Conservation (phyloP, 1,140 invertebrate species). For the Leucophenga varia region DNA sequence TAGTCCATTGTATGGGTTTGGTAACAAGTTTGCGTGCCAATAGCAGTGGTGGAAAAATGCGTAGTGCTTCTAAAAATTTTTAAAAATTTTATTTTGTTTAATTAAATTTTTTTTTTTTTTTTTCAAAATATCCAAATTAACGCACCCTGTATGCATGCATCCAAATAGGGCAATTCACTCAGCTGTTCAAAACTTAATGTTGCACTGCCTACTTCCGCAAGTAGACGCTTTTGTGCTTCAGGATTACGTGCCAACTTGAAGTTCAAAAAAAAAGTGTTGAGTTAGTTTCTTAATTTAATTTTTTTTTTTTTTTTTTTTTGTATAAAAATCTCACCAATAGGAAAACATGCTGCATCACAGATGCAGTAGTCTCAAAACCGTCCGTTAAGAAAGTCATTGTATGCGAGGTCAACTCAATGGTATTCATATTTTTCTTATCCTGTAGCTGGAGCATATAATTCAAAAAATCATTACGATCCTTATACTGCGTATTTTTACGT, state of each 20-base stretch:
- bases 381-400: conserved; percentile 38
- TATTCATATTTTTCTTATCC: conserved; percentile 36
- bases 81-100: too few species aligned
- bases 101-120: too few species aligned
- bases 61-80: conserved; percentile 20
- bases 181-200: conserved; percentile 26
- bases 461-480: conserved; percentile 49
- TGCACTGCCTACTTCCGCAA: conserved; percentile 34
- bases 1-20: conserved; percentile 19
- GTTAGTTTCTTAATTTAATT: neutral
- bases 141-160: conserved; percentile 32
- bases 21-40: conserved; percentile 24
- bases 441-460: conserved; percentile 47
- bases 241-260: conserved; percentile 22
- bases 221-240: conserved; percentile 9
- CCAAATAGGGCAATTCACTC: conserved; percentile 25
- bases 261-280: neutral
- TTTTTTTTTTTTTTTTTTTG: too few species aligned
- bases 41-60: conserved; percentile 26
- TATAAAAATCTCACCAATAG: conserved; percentile 8
- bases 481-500: conserved; percentile 10
- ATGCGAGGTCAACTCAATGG: conserved; percentile 21
- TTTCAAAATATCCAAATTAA: neutral
- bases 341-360: conserved; percentile 21
- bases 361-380: conserved; percentile 36